Percentiles rank a stretch among this genome's conserved stretches.
phyloP scores from a whole-genome alignment of 2,113 vertebrate species.

The Apaloderma vittatum region DNA sequence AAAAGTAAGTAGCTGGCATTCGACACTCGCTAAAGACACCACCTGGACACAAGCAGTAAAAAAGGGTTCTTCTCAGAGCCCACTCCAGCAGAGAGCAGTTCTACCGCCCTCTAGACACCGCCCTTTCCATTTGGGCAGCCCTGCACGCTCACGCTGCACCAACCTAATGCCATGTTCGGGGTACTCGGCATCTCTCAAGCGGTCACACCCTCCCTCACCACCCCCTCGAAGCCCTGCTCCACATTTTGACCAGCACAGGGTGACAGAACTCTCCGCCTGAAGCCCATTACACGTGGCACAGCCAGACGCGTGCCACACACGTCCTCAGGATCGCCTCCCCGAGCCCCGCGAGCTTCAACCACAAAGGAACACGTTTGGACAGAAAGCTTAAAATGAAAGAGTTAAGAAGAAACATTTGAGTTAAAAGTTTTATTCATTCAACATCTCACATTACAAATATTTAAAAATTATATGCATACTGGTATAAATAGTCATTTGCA shows the following conservation, averaged over 20 bases:
- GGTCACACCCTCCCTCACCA: background rate
- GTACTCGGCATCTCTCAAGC: background rate
- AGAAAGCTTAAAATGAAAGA: conserved; percentile 31
- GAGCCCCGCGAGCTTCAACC: background rate
- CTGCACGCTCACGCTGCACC: background rate
- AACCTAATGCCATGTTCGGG: background rate
- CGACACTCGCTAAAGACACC: background rate
- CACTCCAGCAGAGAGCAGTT: background rate
- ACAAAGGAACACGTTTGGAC: background rate
- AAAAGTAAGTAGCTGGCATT: background rate
- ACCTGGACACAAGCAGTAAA: background rate
- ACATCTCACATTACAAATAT: conserved; percentile 99
- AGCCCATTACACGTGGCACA: background rate
- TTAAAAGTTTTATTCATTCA: conserved; percentile 99
- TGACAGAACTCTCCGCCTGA: background rate
- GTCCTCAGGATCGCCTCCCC: background rate
- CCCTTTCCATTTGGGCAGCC: background rate
- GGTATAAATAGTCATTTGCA: conserved; percentile 99
- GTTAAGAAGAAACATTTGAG: conserved; percentile 76
- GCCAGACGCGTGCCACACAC: background rate
- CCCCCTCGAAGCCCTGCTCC: background rate
- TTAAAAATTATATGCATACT: conserved; percentile 99
- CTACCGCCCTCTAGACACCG: background rate
- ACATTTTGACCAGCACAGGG: background rate
- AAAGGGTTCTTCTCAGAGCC: background rate